A percentile compares a stretch with the other conserved stretches of the same genome.
These are phyloP conservation scores for Drosophila pseudoobscura DNA, from an alignment of 1,140 invertebrate species.

Conservation along the genomic window DNA sequence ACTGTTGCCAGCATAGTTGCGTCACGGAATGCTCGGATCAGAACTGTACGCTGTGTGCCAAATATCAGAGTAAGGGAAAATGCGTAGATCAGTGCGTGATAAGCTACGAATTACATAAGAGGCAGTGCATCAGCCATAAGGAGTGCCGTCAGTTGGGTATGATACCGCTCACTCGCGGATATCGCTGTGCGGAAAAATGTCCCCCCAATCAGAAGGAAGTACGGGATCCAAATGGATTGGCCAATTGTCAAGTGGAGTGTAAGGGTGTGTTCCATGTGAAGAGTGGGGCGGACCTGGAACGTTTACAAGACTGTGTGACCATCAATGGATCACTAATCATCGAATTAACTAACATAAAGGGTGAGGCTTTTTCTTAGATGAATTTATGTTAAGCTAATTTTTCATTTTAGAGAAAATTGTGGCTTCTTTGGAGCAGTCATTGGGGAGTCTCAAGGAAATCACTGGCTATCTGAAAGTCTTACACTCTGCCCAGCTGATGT, in stretches of 20 bases:
- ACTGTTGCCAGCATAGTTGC: conserved; percentile 61
- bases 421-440: conserved; percentile 86
- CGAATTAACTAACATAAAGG: conserved; percentile 60
- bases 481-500: conserved; percentile 90
- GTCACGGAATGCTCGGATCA: conserved; percentile 54
- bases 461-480: conserved; percentile 91
- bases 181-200: conserved; percentile 56
- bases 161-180: conserved; percentile 52
- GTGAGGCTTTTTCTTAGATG: conserved; percentile 23
- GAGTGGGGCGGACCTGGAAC: conserved; percentile 35
- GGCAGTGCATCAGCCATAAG: conserved; percentile 46
- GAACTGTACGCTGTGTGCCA: conserved; percentile 62
- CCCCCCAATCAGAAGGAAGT: conserved; percentile 58
- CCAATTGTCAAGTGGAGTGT: conserved; percentile 57
- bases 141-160: conserved; percentile 54
- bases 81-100: conserved; percentile 63
- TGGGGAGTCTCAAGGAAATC: conserved; percentile 90
- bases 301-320: conserved; percentile 57
- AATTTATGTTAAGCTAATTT: background rate
- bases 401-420: conserved; percentile 62
- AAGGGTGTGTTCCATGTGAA: conserved; percentile 57
- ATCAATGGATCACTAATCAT: conserved; percentile 74
- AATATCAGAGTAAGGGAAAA: conserved; percentile 18
- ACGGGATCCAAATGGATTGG: conserved; percentile 16
- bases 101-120: conserved; percentile 52